Base-by-base conservation (phyloP, 2,113 vertebrate genomes). In the Catagonus wagneri region DNA sequence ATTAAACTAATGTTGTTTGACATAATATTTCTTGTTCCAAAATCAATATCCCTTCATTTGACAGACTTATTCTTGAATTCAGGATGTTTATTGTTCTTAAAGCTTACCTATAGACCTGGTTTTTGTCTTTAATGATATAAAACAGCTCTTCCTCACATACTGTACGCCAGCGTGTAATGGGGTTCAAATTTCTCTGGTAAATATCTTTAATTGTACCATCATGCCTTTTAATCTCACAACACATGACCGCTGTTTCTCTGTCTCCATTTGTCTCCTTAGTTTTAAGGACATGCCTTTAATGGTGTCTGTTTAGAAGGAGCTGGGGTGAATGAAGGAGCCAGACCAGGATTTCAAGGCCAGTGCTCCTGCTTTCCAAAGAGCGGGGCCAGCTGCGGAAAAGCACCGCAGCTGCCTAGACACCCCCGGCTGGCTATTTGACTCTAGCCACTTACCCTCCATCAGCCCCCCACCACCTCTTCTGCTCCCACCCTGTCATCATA, bases 11-110 rank as follows among this genome's bases (percentile, higher is more conserved):
- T 98, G 98, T 99, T 98, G 98, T 98, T 98, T 99, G 98, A 99
- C 98, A 98, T 98, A 98, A 98, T 98, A 98, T 98, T 98, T 97
- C 98, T 98, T 98, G 98, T 99, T 99, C 98, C 98, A 98, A 99
- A 99, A 99, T 99, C 99, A 99, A 99, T 98, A 99, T 98, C 97
- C 98, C 98, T 98, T 98, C 97, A 97, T 98, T 98, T 98, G 98
- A 99, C 98, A 98, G 98, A 97, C 98, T 98, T 98, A 98, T 98
- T 98, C 98, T 98, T 98, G 98, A 98, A 98, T 99, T 98, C 98
- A 98, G 98, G 98, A 98, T 99, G 98, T 99, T 99, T 99, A 99
- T 99, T 99, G 98, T 99, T 99, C 98, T 98, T 99, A 99, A 98
- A 98, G 98, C 98, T 99, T 98, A 99, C 99, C 99, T 99, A 99